These are phyloP conservation scores for Trissolcus basalis DNA, from an alignment of 1,140 invertebrate species.

Conservation along the genomic window DNA sequence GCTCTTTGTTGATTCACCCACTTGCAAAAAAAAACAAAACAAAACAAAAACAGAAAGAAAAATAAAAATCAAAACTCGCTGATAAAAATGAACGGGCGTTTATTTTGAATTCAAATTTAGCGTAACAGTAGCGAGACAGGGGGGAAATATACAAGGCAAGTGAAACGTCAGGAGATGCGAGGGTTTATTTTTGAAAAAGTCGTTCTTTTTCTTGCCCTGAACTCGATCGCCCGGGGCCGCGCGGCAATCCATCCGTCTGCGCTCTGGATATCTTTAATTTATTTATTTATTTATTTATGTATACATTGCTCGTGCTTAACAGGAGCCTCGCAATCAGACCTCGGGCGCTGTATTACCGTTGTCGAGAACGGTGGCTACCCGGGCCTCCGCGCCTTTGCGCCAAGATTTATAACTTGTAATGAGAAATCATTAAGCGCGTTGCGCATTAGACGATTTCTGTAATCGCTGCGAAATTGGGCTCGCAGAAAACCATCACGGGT, in stretches of 20 bases:
- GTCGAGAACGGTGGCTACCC: slow-evolving; percentile 36
- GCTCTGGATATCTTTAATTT: slow-evolving; percentile 56
- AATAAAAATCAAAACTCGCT: too few species aligned
- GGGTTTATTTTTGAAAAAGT: slow-evolving; percentile 33
- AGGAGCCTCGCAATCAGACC: slow-evolving; percentile 56
- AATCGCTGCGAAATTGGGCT: slow-evolving; percentile 72
- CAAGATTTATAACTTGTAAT: slow-evolving; percentile 76
- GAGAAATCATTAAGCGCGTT: slow-evolving; percentile 75
- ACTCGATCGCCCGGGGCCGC: slow-evolving; percentile 16
- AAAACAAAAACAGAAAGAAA: too few species aligned
- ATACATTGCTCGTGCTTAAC: slow-evolving; percentile 51
- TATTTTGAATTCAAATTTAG: slow-evolving; percentile 36
- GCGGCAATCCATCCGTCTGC: slow-evolving; percentile 39
- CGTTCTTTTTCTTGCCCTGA: slow-evolving; percentile 26
- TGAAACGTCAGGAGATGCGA: slow-evolving; percentile 33
- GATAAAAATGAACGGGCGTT: not conserved
- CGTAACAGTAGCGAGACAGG: slow-evolving; percentile 39
- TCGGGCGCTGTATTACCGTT: slow-evolving; percentile 37
- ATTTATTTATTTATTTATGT: slow-evolving; percentile 62
- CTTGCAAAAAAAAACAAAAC: too few species aligned
- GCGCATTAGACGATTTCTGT: slow-evolving; percentile 75
- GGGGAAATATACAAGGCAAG: slow-evolving; percentile 29
- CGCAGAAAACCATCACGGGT: not conserved
- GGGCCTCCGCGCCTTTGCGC: slow-evolving; percentile 36
- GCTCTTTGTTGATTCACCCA: too few species aligned